phyloP scores from a whole-genome alignment of 2,113 vertebrate genomes.

The Oncorhynchus masou region DNA sequence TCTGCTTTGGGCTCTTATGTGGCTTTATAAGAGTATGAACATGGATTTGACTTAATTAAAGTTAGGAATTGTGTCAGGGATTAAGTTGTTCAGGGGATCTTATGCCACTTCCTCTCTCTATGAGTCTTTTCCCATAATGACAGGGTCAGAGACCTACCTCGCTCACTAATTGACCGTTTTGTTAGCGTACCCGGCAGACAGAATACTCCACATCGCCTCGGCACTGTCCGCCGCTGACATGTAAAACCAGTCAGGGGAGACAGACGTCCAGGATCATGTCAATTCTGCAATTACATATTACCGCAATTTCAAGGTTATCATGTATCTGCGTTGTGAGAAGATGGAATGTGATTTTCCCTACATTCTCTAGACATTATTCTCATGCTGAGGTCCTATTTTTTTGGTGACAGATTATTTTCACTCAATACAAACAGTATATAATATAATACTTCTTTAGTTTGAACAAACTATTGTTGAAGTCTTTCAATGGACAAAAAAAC shows the following conservation, averaged over 20 bases:
- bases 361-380: background rate
- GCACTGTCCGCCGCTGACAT: slow-evolving; percentile 22
- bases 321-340: background rate
- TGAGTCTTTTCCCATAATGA: slow-evolving; percentile 50
- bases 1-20: slow-evolving; percentile 45
- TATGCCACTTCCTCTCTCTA: slow-evolving; percentile 50
- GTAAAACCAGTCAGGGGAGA: slow-evolving; percentile 26
- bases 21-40: slow-evolving; percentile 61
- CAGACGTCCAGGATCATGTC: slow-evolving; percentile 2
- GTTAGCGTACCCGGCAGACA: slow-evolving; percentile 41
- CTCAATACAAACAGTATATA: background rate
- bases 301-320: background rate
- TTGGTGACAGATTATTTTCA: background rate
- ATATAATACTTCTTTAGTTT: background rate
- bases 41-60: slow-evolving; percentile 74
- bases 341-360: background rate
- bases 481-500: background rate
- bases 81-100: slow-evolving; percentile 74
- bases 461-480: background rate
- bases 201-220: slow-evolving; percentile 34
- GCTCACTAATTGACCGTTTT: slow-evolving; percentile 66
- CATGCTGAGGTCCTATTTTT: background rate
- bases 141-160: slow-evolving; percentile 51
- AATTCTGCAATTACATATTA: slow-evolving; percentile 12
- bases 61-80: slow-evolving; percentile 74